Percentiles rank a stretch among this genome's conserved stretches.
phyloP scores from a whole-genome alignment of 1,140 invertebrate species.

The Anadara kagoshimensis region DNA sequence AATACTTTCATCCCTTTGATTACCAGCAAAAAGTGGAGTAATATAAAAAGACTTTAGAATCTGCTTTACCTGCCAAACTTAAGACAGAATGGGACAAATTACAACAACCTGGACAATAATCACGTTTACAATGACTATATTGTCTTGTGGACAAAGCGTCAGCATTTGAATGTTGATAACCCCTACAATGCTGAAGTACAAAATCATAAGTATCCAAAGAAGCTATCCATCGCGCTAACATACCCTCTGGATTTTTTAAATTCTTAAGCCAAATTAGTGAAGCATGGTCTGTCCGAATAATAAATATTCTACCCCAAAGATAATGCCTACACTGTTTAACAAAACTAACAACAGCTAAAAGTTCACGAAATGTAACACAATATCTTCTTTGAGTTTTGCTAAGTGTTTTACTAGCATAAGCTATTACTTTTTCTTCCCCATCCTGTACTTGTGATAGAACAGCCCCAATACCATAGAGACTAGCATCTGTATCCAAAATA shows the following conservation, averaged over 20 bases:
- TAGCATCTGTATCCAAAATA: constrained; percentile 50
- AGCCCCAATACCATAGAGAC: constrained; percentile 46
- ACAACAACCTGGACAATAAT: constrained; percentile 2
- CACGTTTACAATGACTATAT: not conserved
- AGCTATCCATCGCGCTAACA: constrained; percentile 12
- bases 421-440: constrained; percentile 9
- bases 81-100: not conserved
- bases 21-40: too few relatives aligned
- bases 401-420: constrained; percentile 25
- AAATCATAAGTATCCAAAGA: constrained; percentile 13
- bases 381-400: constrained; percentile 18
- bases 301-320: constrained; percentile 12
- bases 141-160: constrained; percentile 2
- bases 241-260: constrained; percentile 1
- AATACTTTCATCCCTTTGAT: too few relatives aligned
- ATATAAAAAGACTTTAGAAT: too few relatives aligned
- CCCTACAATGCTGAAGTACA: constrained; percentile 9
- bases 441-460: constrained; percentile 39
- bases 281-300: constrained; percentile 13
- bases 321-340: constrained; percentile 30
- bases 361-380: constrained; percentile 9
- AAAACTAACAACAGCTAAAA: constrained; percentile 15
- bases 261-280: too few relatives aligned
- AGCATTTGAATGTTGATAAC: constrained; percentile 9
- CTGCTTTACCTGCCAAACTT: too few relatives aligned